Evolutionary conservation across 2,888 invertebrate species (phyloP).

Genomic region (Drymonia ruficornis): DNA sequence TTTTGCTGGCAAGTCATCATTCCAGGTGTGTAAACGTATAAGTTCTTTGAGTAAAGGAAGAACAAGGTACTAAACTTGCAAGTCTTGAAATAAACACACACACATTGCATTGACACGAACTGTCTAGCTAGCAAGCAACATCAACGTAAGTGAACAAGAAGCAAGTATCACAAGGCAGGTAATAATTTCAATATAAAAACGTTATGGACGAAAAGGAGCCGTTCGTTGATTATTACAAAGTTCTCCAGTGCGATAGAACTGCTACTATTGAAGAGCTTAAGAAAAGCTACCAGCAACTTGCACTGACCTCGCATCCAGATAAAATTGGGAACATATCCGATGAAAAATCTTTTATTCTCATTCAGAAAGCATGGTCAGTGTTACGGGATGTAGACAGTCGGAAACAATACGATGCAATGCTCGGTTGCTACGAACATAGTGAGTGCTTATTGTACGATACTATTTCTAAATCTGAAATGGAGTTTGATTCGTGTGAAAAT

Average conservation of each 20-base stretch:
- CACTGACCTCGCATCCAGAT: slow-evolving; percentile 86
- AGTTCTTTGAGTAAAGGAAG: no score
- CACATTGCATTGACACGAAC: no score
- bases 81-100: no score
- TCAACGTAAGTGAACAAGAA: no score
- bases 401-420: slow-evolving; percentile 87
- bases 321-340: slow-evolving; percentile 62
- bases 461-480: slow-evolving; percentile 79
- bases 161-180: neutral
- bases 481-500: slow-evolving; percentile 57
- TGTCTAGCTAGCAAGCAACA: no score
- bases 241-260: slow-evolving; percentile 81
- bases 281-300: slow-evolving; percentile 85
- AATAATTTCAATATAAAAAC: neutral
- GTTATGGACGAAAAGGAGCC: slow-evolving; percentile 33
- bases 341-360: slow-evolving; percentile 60
- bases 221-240: slow-evolving; percentile 78
- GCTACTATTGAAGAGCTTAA: slow-evolving; percentile 85
- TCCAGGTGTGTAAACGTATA: no score
- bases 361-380: slow-evolving; percentile 90
- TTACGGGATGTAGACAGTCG: slow-evolving; percentile 85
- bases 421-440: slow-evolving; percentile 84
- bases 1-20: no score
- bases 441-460: slow-evolving; percentile 86
- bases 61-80: no score